A percentile compares a stretch with the other conserved stretches of the same genome.
Conservation (phyloP, 1,140 invertebrate species). For the Bombus superbus region DNA sequence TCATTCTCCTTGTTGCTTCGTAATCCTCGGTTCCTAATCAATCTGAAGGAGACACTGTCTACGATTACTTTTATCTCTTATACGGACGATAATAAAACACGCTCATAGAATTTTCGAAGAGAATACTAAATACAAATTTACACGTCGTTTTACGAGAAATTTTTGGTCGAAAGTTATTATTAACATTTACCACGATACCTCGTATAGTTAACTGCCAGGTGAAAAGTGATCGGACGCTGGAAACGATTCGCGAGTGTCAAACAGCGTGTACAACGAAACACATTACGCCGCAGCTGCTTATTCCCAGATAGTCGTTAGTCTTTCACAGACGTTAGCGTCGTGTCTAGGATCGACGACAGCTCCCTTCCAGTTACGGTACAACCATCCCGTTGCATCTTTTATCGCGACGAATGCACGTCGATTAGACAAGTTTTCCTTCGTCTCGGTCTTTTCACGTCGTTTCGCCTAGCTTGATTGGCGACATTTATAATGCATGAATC, state of each 20-base stretch:
- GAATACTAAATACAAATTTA: background rate
- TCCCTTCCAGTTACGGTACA: conserved; percentile 4
- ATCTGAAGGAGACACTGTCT: background rate
- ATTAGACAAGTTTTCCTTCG: conserved; percentile 53
- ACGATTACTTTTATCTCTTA: background rate
- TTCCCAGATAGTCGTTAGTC: conserved; percentile 60
- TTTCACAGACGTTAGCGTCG: conserved; percentile 34
- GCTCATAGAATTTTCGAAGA: background rate
- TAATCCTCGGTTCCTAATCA: background rate
- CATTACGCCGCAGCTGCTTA: conserved; percentile 34
- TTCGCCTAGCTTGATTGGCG: conserved; percentile 26
- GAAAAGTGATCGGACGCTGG: conserved; percentile 24
- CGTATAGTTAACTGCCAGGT: background rate
- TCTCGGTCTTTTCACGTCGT: conserved; percentile 5
- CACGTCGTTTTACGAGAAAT: background rate
- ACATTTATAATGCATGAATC: conserved; percentile 38
- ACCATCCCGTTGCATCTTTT: conserved; percentile 53
- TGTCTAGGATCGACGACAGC: conserved; percentile 34
- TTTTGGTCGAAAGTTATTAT: background rate
- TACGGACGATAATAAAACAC: background rate
- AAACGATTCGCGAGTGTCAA: conserved; percentile 8
- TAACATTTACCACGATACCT: background rate
- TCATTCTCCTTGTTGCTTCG: background rate
- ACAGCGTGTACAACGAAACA: conserved; percentile 28
- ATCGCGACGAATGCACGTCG: conserved; percentile 54